Conservation (phyloP, 2,888 invertebrate genomes). For the Oegoconia quadripuncta region DNA sequence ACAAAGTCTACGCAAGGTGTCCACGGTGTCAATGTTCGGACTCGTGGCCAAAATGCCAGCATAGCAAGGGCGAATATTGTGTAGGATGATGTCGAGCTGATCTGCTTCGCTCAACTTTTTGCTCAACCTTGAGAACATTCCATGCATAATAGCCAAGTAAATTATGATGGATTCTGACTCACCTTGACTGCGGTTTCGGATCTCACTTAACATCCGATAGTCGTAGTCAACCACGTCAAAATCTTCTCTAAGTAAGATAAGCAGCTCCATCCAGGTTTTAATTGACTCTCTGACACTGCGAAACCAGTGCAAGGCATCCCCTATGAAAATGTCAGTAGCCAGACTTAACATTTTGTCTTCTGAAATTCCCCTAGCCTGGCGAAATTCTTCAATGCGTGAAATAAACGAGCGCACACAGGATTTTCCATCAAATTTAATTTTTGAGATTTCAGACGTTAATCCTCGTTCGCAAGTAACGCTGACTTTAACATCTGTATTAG, state of each 20-base stretch:
- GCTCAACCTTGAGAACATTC: slow-evolving; percentile 17
- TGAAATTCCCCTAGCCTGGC: neutral
- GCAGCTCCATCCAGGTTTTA: neutral
- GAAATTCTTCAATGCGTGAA: slow-evolving; percentile 8
- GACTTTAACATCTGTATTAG: too few relatives aligned
- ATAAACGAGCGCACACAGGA: slow-evolving; percentile 14
- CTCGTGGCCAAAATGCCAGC: neutral
- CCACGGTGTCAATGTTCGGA: neutral
- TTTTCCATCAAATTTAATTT: slow-evolving; percentile 13
- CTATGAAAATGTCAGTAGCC: slow-evolving; percentile 7
- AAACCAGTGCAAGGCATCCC: slow-evolving; percentile 9
- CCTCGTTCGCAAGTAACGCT: too few relatives aligned
- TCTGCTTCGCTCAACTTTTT: slow-evolving; percentile 13
- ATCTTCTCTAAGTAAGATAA: slow-evolving; percentile 1
- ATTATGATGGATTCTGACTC: slow-evolving; percentile 6
- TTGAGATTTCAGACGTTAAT: too few relatives aligned
- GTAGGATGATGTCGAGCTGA: slow-evolving; percentile 15
- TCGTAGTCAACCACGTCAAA: slow-evolving; percentile 15
- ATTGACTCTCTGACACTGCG: neutral
- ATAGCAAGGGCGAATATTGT: slow-evolving; percentile 15
- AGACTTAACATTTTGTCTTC: slow-evolving; percentile 6
- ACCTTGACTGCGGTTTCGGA: slow-evolving; percentile 8
- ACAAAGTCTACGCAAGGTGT: slow-evolving; percentile 4
- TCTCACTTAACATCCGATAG: slow-evolving; percentile 10
- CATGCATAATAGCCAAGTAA: slow-evolving; percentile 14